Conservation (phyloP, 2,888 invertebrate genomes). For the Lasioglossum oenotherae region DNA sequence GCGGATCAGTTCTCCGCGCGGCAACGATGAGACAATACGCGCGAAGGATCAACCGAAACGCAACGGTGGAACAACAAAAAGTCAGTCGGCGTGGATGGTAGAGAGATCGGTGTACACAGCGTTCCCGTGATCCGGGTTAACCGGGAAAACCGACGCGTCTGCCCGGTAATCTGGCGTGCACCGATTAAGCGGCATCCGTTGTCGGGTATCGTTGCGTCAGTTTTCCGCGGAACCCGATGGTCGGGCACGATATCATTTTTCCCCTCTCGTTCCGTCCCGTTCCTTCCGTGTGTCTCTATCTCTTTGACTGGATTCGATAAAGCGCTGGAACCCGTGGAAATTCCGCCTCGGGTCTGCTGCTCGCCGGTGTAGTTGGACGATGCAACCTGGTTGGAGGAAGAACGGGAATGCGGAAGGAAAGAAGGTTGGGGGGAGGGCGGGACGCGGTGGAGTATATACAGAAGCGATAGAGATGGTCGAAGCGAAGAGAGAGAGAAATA, state of each 20-base stretch:
- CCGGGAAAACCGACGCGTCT: constrained; percentile 40
- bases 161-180: constrained; percentile 52
- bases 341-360: constrained; percentile 46
- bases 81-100: not conserved
- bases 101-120: not conserved
- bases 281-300: constrained; percentile 41
- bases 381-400: constrained; percentile 42
- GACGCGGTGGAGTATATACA: not conserved
- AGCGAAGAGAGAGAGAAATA: not conserved
- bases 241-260: constrained; percentile 65
- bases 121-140: constrained; percentile 51
- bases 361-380: constrained; percentile 54
- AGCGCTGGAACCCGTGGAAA: constrained; percentile 59
- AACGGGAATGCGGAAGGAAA: constrained; percentile 3
- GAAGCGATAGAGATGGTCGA: constrained; percentile 24
- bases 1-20: not conserved
- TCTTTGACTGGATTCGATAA: constrained; percentile 68
- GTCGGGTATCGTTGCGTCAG: constrained; percentile 47
- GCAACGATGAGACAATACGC: constrained; percentile 11
- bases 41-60: constrained; percentile 1
- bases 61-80: not conserved
- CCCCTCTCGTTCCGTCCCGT: constrained; percentile 12
- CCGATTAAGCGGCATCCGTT: constrained; percentile 58
- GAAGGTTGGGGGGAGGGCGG: not conserved
- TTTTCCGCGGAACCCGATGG: constrained; percentile 46